Evolutionary conservation across 2,888 invertebrate species (phyloP), one percentile per base, ranked within the genome.

Genomic region (Drosophila monieri): DNA sequence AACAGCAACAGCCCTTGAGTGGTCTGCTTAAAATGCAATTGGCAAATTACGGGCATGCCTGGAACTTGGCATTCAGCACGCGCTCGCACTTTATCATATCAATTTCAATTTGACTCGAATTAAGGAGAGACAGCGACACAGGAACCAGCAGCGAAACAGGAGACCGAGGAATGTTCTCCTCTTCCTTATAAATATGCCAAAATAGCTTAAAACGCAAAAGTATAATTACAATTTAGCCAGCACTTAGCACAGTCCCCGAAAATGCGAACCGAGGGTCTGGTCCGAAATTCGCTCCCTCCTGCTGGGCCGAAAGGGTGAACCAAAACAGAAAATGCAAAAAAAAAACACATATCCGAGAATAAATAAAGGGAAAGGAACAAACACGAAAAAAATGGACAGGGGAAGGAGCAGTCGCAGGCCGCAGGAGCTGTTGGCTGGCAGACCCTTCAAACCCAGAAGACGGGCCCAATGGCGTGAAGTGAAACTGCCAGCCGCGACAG

Each of bases 181-280:
- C 32, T 27, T 30, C 62, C 37, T 57, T 76, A 80, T 61, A 75
- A 77, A 81, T 66, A 81, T 69, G 65, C 65, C 66, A 44, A 76
- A 51, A 35, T 73, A 78, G 72, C 74, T 83, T 70, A 72, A 85
- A 78, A 80, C 67, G 73, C 78, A 72, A 72, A 75, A 79, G 70
- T 77, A 87, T 87, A 88, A 88, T 88, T 87, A 84, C 84, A 80
- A 84, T 73, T 87, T 85, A 77, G 84, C 65, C 72, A 85, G 78
- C 79, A 84, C 84, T 85, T 83, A 83, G 76, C 87, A 73, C 59
- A 71, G 70, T 59, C 65, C 72, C 71, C 71, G 68, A 71, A 70
- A 78, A 65, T 73, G 65, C 47, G 46, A 46, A 46, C 43, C 54
- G 67, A 39, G 53, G 21, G 30, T 18, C 51, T 44, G 15, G 35